These are phyloP conservation scores for Triplophysa rosa DNA, from an alignment of 2,113 vertebrate genomes.

Conservation along the genomic window DNA sequence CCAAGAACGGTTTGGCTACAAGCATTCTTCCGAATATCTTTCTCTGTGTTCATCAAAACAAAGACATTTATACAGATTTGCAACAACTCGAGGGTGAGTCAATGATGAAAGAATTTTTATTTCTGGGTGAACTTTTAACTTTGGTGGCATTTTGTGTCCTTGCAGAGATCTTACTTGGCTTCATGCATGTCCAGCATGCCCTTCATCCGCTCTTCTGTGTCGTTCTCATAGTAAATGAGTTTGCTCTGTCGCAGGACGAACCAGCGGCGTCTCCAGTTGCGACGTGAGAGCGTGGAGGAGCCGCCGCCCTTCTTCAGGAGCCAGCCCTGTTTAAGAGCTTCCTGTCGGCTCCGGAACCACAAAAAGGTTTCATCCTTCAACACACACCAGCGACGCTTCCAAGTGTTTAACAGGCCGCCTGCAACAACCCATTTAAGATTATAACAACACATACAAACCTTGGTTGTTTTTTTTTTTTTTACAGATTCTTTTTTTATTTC, in stretches of 20 bases:
- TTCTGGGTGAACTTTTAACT: background rate
- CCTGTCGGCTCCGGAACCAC: conserved; percentile 97
- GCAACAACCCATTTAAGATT: conserved; percentile 5
- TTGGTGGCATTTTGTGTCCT: background rate
- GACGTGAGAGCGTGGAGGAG: conserved; percentile 91
- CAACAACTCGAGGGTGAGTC: too few species aligned
- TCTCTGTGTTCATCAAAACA: too few species aligned
- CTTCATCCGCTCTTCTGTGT: conserved; percentile 92
- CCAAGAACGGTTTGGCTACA: too few species aligned
- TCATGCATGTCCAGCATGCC: conserved; percentile 88
- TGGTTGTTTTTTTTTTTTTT: too few species aligned
- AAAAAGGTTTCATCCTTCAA: conserved; percentile 97
- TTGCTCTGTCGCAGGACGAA: conserved; percentile 94
- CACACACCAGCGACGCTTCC: conserved; percentile 97
- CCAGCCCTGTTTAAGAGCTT: conserved; percentile 98
- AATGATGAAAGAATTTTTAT: too few species aligned
- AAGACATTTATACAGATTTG: too few species aligned
- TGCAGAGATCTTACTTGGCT: conserved; percentile 79
- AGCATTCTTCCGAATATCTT: too few species aligned
- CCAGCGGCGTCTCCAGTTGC: conserved; percentile 98
- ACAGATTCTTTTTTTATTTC: too few species aligned
- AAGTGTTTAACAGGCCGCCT: conserved; percentile 95
- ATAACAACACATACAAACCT: too few species aligned
- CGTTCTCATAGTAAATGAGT: conserved; percentile 95
- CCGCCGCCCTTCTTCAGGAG: conserved; percentile 95